These are phyloP conservation scores for Gryllus bimaculatus DNA, from an alignment of 1,140 invertebrate species.

Conservation along the genomic window DNA sequence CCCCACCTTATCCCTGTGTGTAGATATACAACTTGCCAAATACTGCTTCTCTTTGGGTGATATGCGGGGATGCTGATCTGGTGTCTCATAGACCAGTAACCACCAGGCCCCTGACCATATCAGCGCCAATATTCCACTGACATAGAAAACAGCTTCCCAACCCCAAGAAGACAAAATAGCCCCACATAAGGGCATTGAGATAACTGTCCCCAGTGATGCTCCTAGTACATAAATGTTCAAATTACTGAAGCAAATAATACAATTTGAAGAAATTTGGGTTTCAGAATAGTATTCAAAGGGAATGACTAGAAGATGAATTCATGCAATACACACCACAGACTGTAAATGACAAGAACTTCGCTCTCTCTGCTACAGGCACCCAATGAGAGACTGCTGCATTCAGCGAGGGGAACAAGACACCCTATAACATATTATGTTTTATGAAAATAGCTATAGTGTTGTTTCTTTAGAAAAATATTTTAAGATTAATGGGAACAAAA, in stretches of 20 bases:
- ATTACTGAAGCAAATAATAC: background rate
- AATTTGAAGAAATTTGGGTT: background rate
- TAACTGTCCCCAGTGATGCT: slow-evolving; percentile 14
- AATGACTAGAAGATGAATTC: background rate
- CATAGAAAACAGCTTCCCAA: slow-evolving; percentile 30
- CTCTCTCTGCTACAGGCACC: slow-evolving; percentile 41
- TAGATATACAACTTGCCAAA: slow-evolving; percentile 29
- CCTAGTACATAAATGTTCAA: background rate
- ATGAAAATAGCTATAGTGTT: background rate
- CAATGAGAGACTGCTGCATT: slow-evolving; percentile 41
- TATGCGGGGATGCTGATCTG: slow-evolving; percentile 40
- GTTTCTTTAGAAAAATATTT: too few relatives aligned
- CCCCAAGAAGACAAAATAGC: slow-evolving; percentile 10
- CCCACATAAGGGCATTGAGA: slow-evolving; percentile 16
- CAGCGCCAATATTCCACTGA: slow-evolving; percentile 51
- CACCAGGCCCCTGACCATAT: slow-evolving; percentile 40
- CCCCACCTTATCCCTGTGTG: slow-evolving; percentile 9
- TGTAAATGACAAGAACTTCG: slow-evolving; percentile 19
- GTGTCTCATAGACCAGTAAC: slow-evolving; percentile 36
- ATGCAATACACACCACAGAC: background rate
- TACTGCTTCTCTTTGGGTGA: slow-evolving; percentile 39
- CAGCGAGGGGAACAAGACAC: slow-evolving; percentile 44
- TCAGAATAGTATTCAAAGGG: background rate
- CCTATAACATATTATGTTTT: slow-evolving; percentile 29
- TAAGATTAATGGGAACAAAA: too few relatives aligned